Base-by-base conservation (phyloP, 2,888 invertebrate genomes). In the Diarsia rubi region DNA sequence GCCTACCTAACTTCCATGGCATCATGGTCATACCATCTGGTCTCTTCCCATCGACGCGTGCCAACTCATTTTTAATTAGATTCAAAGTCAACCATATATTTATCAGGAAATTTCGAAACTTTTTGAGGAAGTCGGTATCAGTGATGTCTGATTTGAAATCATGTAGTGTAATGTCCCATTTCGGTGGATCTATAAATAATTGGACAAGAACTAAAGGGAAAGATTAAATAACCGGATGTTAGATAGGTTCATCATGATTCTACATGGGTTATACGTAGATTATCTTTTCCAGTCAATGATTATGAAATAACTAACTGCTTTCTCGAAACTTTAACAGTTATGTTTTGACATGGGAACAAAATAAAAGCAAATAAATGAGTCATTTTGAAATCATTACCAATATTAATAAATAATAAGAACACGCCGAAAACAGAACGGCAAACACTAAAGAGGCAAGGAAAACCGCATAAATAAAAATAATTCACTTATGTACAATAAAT, bases 401-500 rank as follows among this genome's bases (percentile, higher is more conserved):
- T n/a, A 6, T n/a, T 37, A 67, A 75, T n/a, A 21, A 47, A 27
- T 45, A 1, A 44, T 52, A 68, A 69, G 19, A 49, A 14, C 24
- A 37, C 12, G n/a, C 19, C 24, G 59, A 65, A 65, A 66, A 54
- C 62, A 47, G 14, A 44, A 6, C 65, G 44, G 57, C 27, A 3
- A 59, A 59, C 45, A 66, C 16, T 12, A 65, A 82, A 73, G 57
- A 27, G 62, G 69, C 49, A 60, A 75, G 44, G 62, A 72, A 75
- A 82, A 75, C 83, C 75, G 60, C 79, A 59, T 65, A 37, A 44
- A 70, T 24, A 78, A 70, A 64, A 68, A 74, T 31, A 63, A 73
- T 49, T 63, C 21, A 45, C 63, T 64, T 63, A 49, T 24, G 62
- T 42, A 42, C n/a, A 62, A 62, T 24, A 62, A 75, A 63, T 47